Evolutionary conservation across 2,113 vertebrate species (phyloP), one percentile per base, ranked within the genome.

Genomic region (Rallus limicola): DNA sequence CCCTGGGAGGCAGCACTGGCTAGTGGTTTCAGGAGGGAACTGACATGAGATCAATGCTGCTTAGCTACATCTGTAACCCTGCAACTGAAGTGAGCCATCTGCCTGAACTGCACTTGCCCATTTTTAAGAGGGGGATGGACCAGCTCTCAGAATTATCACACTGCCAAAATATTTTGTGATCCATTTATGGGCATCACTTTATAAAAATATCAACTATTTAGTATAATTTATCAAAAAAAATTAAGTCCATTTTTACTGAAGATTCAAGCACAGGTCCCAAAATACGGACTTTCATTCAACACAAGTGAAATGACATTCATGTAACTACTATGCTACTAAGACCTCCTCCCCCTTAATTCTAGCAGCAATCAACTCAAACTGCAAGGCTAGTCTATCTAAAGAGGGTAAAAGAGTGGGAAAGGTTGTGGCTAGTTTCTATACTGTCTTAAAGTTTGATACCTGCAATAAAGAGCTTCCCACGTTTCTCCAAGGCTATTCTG

Each of bases 1-100:
- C 81, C 83, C 80, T 84, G 72, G 82, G 88, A 95, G 53, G 86
- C 84, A 95, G 76, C 65, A 92, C 58, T 53, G 70, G 77, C 53
- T 31, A 21, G 26, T 31, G 52, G 82, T 48, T 75, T 71, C 5
- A 48, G 65, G 40, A 71, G 29, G 38, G 72, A 78, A 78, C 4
- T 36, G 55, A 29, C 11, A 59, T 34, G 9, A 10, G 58, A 63
- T 58, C 50, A 28, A 6, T 19, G 62, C 65, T 58, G 72, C 71
- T 88, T 13, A 1, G 18, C 75, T 50, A 36, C 1, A 5, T 21
- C 44, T 70, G 52, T 6, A 42, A 53, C 69, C 64, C 88, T 46
- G 36, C 2, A 10, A 56, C 40, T 92, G 58, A 59, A 64, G 71
- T 33, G 63, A 36, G 25, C 2, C 2, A 94, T 29, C 9, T 40